Evolutionary conservation across 2,113 vertebrate genomes (phyloP).

Genomic region (Onychostruthus taczanowskii): DNA sequence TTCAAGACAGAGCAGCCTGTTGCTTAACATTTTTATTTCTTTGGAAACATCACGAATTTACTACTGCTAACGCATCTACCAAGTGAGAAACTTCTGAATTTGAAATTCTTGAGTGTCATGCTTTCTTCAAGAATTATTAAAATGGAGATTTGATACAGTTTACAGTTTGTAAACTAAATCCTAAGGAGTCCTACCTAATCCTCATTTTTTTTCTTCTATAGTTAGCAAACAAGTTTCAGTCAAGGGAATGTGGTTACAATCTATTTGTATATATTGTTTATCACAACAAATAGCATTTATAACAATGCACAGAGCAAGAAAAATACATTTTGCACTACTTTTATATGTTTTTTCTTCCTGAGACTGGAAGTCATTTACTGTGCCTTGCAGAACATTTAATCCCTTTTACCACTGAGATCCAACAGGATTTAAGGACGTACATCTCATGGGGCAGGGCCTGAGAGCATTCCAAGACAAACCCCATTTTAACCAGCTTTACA

Average conservation of each 20-base stretch:
- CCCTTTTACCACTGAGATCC: constrained; percentile 27
- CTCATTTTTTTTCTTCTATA: background rate
- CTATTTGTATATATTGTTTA: constrained; percentile 47
- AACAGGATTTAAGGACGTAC: background rate
- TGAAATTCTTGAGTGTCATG: background rate
- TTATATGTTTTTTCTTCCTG: constrained; percentile 15
- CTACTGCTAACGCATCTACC: background rate
- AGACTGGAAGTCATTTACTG: constrained; percentile 20
- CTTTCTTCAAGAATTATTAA: constrained; percentile 34
- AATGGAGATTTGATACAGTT: constrained; percentile 55
- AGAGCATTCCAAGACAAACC: background rate
- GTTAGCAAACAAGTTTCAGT: constrained; percentile 11
- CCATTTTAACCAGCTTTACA: background rate
- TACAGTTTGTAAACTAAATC: constrained; percentile 59
- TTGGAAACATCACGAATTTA: background rate
- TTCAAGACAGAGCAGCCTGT: constrained; percentile 12
- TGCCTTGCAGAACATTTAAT: constrained; percentile 29
- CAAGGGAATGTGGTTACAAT: constrained; percentile 17
- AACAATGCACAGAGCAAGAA: constrained; percentile 10
- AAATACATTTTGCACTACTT: background rate
- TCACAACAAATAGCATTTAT: constrained; percentile 40
- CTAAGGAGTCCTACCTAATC: constrained; percentile 49
- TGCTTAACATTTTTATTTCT: background rate
- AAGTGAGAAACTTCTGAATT: constrained; percentile 23
- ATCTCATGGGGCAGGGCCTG: background rate